These are phyloP conservation scores for Crepidodera aurea DNA, from an alignment of 2,888 invertebrate species.

Conservation along the genomic window DNA sequence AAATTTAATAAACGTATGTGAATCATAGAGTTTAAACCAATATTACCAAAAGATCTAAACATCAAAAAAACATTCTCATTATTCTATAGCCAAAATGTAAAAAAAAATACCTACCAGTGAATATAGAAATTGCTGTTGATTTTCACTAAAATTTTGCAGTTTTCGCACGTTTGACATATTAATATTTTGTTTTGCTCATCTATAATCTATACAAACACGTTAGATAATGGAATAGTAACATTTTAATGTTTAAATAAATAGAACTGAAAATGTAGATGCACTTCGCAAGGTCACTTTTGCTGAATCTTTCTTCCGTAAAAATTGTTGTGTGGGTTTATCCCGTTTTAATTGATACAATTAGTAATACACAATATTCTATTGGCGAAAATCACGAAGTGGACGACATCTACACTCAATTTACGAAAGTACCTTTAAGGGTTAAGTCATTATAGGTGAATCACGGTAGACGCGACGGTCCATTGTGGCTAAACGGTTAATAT, in stretches of 20 bases:
- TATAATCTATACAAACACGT: neutral
- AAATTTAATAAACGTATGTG: too few relatives aligned
- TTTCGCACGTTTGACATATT: neutral
- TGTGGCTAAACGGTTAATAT: too few relatives aligned
- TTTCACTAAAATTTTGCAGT: too few relatives aligned
- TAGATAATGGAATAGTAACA: neutral
- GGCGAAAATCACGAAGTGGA: too few relatives aligned
- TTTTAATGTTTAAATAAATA: slow-evolving; percentile 22
- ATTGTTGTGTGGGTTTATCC: slow-evolving; percentile 22
- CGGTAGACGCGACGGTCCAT: too few relatives aligned
- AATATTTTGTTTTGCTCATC: neutral
- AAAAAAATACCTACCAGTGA: slow-evolving; percentile 8
- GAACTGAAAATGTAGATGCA: slow-evolving; percentile 33
- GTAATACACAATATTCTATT: neutral
- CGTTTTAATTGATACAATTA: slow-evolving; percentile 12
- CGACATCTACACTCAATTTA: too few relatives aligned
- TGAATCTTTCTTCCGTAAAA: slow-evolving; percentile 37
- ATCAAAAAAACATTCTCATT: too few relatives aligned
- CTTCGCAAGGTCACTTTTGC: slow-evolving; percentile 35
- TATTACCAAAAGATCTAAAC: too few relatives aligned
- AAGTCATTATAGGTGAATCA: too few relatives aligned
- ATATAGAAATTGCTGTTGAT: neutral
- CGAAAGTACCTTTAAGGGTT: too few relatives aligned
- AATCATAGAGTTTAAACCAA: too few relatives aligned
- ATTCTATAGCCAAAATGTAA: too few relatives aligned